Percentiles rank a stretch among this genome's conserved stretches.
Evolutionary conservation across 2,888 invertebrate genomes (phyloP).

Genomic region (Blera fallax): DNA sequence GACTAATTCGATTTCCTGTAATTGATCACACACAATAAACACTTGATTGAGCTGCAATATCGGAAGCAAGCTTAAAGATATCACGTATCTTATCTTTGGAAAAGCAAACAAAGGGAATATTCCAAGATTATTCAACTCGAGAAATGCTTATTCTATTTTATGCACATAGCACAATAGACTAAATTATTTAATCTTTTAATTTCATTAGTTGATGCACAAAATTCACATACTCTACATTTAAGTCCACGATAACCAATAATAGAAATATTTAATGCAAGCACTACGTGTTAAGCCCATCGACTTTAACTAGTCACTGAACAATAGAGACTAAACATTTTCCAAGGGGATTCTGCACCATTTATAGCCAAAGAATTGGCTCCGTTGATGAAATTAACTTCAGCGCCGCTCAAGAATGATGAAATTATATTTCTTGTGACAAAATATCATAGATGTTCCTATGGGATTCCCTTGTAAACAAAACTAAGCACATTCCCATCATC

Average conservation of each 20-base stretch:
- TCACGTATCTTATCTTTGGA: not conserved
- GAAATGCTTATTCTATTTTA: too few relatives aligned
- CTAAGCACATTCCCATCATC: not conserved
- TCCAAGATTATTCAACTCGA: too few relatives aligned
- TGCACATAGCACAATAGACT: not conserved
- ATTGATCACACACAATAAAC: too few relatives aligned
- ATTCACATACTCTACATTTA: constrained; percentile 7
- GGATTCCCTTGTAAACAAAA: not conserved
- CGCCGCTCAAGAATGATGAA: not conserved
- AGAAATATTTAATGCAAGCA: not conserved
- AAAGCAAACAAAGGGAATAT: not conserved
- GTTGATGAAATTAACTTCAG: not conserved
- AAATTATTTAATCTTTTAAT: not conserved
- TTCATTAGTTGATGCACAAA: not conserved
- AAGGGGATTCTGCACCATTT: not conserved
- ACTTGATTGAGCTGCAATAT: too few relatives aligned
- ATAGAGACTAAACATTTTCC: not conserved
- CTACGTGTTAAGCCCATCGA: constrained; percentile 13
- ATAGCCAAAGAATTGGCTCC: not conserved
- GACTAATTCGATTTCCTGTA: too few relatives aligned
- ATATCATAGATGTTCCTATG: not conserved
- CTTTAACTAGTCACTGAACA: not conserved
- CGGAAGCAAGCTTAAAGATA: not conserved
- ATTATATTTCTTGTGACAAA: not conserved
- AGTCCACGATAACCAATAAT: not conserved